These are phyloP conservation scores for Sarcophaga subvicina DNA, from an alignment of 2,888 invertebrate genomes.

Conservation along the genomic window DNA sequence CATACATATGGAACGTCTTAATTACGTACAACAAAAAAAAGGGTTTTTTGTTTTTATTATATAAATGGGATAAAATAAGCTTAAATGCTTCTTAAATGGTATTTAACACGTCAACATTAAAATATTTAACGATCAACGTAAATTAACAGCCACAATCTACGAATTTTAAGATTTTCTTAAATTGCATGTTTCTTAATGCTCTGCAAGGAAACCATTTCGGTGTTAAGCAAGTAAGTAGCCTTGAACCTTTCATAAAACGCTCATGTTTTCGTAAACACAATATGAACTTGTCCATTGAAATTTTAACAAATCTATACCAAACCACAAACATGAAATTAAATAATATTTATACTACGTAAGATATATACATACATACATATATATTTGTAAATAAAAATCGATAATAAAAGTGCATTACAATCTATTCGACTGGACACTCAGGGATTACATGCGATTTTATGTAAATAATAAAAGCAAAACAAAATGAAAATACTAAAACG, in stretches of 20 bases:
- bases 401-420: slow-evolving; percentile 36
- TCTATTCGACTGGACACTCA: slow-evolving; percentile 35
- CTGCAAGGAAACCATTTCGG: slow-evolving; percentile 48
- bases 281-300: slow-evolving; percentile 43
- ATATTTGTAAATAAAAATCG: slow-evolving; percentile 49
- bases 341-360: not conserved
- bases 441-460: slow-evolving; percentile 48
- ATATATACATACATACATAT: too few relatives aligned
- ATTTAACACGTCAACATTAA: not conserved
- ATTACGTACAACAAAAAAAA: too few relatives aligned
- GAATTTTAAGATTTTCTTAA: not conserved
- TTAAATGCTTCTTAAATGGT: not conserved
- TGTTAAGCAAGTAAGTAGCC: slow-evolving; percentile 64
- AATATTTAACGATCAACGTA: not conserved
- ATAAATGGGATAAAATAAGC: not conserved
- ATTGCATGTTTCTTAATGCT: slow-evolving; percentile 31
- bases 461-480: slow-evolving; percentile 40
- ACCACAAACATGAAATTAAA: slow-evolving; percentile 55
- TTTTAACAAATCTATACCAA: slow-evolving; percentile 38
- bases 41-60: not conserved
- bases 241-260: slow-evolving; percentile 47
- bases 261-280: slow-evolving; percentile 23
- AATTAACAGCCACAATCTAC: not conserved
- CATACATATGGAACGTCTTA: too few relatives aligned
- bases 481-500: slow-evolving; percentile 41